Evolutionary conservation across 1,140 invertebrate genomes (phyloP), one percentile per base, ranked within the genome.

Genomic region (Pseudomyrmex sp.): DNA sequence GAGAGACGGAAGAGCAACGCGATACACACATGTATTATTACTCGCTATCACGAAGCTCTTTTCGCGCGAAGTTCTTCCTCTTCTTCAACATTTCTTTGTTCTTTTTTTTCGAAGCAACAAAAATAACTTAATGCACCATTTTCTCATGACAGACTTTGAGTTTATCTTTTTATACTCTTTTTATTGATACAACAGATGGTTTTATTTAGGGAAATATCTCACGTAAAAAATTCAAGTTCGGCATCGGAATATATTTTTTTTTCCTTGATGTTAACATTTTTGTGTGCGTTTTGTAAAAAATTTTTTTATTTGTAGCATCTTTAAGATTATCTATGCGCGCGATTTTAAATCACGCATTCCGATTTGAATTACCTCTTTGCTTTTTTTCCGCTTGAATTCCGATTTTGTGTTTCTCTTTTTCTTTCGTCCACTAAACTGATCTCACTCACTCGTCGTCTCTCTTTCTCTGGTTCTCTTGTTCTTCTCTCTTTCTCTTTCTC

Each of bases 401-500:
- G 76, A 82, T 35, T 48, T 10, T 58, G 66, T 15, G n/a, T 70
- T 46, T 69, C 44, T 52, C 48, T 54, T 56, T 62, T 54, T 73
- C 44, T 82, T 7, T 73, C 35, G 35, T 35, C n/a, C 23, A 35
- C 56, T 48, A n/a, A 66, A 66, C 35, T 48, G 52, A 70, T 85
- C 66, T 83, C 73, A 75, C 73, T 68, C 52, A 20, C 50, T 75
- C 82, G 46, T 56, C 75, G 26, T 77, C 65, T 46, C 65, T 46
- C 56, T 66, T 26, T 69, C 63, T 65, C 61, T 69, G 35, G 35
- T 7, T 35, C 35, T 35, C 35, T 35, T 26, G 26, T 75, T 72
- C 63, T 79, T 50, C 58, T 13, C 44, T 18, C 23, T 68, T 61
- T 63, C 79, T 65, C 63, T 83, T 61, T 59, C 75, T 80, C 75